Evolutionary conservation across 2,113 vertebrate species (phyloP).

Genomic region (Ornithorhynchus anatinus): DNA sequence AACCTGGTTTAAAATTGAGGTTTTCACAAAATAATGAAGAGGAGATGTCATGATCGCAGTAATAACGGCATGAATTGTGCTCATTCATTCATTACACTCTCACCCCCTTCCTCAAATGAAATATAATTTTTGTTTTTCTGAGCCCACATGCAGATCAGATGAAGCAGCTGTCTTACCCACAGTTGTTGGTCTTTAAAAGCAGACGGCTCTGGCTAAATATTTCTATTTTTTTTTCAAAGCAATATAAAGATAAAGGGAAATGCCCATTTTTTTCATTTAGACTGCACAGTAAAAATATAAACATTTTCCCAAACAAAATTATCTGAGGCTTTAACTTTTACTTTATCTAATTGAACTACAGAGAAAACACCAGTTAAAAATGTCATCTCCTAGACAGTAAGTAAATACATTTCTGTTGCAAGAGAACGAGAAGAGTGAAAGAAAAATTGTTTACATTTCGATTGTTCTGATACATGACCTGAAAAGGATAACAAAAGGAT

Average conservation of each 20-base stretch:
- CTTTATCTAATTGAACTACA: slow-evolving; percentile 53
- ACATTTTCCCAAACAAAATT: slow-evolving; percentile 32
- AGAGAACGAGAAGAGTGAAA: slow-evolving; percentile 13
- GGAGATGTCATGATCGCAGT: slow-evolving; percentile 32
- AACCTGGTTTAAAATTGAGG: slow-evolving; percentile 63
- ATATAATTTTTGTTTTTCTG: slow-evolving; percentile 29
- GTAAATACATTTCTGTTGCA: slow-evolving; percentile 19
- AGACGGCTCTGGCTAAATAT: slow-evolving; percentile 11
- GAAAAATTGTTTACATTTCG: slow-evolving; percentile 65
- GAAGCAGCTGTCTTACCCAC: not conserved
- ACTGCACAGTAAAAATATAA: slow-evolving; percentile 15
- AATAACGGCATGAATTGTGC: slow-evolving; percentile 27
- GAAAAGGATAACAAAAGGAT: slow-evolving; percentile 59
- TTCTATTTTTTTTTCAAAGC: not conserved
- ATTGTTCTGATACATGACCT: slow-evolving; percentile 37
- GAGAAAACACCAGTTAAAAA: slow-evolving; percentile 33
- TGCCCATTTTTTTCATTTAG: not conserved
- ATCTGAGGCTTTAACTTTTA: slow-evolving; percentile 53
- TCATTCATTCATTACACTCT: slow-evolving; percentile 49
- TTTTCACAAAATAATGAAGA: slow-evolving; percentile 63
- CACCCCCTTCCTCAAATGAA: slow-evolving; percentile 3
- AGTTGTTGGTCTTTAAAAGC: slow-evolving; percentile 22
- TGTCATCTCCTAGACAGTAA: slow-evolving; percentile 37
- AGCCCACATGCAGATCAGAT: not conserved
- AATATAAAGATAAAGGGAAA: not conserved